Percentiles rank a stretch among this genome's conserved stretches.
These are phyloP conservation scores for Dasyurus viverrinus DNA, from an alignment of 2,113 vertebrate genomes.

Conservation along the genomic window DNA sequence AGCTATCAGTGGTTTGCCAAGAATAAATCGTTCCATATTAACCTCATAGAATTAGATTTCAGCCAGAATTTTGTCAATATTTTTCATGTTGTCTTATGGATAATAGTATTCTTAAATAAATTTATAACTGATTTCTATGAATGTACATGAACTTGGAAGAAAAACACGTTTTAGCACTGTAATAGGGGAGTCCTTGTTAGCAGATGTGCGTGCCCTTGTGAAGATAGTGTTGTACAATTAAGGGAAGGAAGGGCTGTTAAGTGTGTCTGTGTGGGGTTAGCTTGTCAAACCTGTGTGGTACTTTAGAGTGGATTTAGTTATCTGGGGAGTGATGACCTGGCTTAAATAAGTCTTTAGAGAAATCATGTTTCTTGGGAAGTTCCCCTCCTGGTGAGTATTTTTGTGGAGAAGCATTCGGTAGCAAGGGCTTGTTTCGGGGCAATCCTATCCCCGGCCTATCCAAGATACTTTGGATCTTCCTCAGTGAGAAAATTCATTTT, in stretches of 20 bases:
- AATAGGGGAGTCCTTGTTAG: neutral
- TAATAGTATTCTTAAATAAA: neutral
- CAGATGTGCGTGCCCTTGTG: neutral
- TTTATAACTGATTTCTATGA: neutral
- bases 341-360: neutral
- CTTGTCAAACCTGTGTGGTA: too few species aligned
- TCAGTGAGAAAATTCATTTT: neutral
- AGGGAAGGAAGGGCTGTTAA: neutral
- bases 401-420: neutral
- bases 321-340: neutral
- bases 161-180: neutral
- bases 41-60: neutral
- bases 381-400: neutral
- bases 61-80: neutral
- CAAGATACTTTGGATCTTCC: neutral
- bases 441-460: too few species aligned
- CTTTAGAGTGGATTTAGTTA: neutral
- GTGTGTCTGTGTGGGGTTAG: too few species aligned
- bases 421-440: neutral
- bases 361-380: too few species aligned
- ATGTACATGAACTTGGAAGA: neutral
- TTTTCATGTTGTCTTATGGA: neutral
- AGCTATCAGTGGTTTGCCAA: neutral
- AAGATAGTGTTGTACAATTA: neutral
- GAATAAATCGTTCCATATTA: neutral